Evolutionary conservation across 2,797 vertebrate genomes (phyloP).

Genomic region (Lophius americanus): DNA sequence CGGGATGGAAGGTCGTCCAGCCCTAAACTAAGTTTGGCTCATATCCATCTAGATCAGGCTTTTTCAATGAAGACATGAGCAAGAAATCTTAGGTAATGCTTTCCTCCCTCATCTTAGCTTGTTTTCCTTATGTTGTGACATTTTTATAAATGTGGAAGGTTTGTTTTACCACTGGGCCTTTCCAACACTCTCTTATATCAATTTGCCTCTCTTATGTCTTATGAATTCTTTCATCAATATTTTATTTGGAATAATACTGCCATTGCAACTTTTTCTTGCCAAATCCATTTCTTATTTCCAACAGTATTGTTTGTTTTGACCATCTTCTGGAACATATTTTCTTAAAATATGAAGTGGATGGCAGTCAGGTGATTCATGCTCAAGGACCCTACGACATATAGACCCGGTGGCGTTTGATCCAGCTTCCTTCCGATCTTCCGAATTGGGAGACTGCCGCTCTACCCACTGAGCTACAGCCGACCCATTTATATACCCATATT

Average conservation of each 20-base stretch:
- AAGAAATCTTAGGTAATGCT: constrained; percentile 27
- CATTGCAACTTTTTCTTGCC: neutral
- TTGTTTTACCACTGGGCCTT: constrained; percentile 35
- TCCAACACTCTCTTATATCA: constrained; percentile 22
- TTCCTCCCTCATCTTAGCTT: constrained; percentile 35
- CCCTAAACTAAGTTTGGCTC: constrained; percentile 39
- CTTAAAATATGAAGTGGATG: neutral
- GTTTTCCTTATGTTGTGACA: constrained; percentile 35
- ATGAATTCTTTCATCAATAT: constrained; percentile 17
- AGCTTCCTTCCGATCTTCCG: too few relatives aligned
- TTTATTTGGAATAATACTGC: neutral
- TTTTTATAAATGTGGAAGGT: constrained; percentile 33
- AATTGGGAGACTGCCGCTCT: too few relatives aligned
- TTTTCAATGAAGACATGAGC: constrained; percentile 27
- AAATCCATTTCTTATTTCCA: constrained; percentile 26
- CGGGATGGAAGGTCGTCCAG: constrained; percentile 32
- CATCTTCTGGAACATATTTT: constrained; percentile 9
- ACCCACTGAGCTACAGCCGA: too few relatives aligned
- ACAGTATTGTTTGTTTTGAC: constrained; percentile 2
- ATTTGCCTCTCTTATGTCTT: neutral
- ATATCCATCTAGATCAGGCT: constrained; percentile 9
- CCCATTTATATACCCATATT: too few relatives aligned
- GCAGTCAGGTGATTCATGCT: neutral
- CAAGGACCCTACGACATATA: too few relatives aligned
- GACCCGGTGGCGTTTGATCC: too few relatives aligned